A percentile compares a stretch with the other conserved stretches of the same genome.
phyloP scores from a whole-genome alignment of 2,113 vertebrate genomes.

The Cisticola juncidis region DNA sequence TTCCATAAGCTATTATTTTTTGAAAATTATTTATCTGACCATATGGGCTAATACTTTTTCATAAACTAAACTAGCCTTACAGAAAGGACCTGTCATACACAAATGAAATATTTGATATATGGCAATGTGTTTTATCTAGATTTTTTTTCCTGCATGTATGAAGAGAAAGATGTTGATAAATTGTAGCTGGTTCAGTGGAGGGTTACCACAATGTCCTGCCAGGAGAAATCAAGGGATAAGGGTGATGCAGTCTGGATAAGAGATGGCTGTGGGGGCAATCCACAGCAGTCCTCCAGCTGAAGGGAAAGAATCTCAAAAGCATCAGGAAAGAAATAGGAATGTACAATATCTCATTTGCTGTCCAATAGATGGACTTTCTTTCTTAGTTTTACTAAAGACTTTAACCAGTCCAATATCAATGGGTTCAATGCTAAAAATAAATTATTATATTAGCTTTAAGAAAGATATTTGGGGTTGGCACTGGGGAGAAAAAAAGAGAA shows the following conservation, averaged over 20 bases:
- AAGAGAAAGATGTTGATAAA: not conserved
- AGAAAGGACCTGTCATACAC: not conserved
- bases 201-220: fast-evolving
- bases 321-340: not conserved
- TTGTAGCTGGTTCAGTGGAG: fast-evolving
- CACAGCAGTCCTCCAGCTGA: fast-evolving
- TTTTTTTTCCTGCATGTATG: fast-evolving
- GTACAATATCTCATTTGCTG: not conserved
- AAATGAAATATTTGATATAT: not conserved
- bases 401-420: not conserved
- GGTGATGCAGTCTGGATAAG: not conserved
- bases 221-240: not conserved
- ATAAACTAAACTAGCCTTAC: not conserved
- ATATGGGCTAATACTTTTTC: not conserved
- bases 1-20: not conserved
- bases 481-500: not conserved
- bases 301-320: not conserved
- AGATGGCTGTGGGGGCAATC: fast-evolving
- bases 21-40: not conserved
- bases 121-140: not conserved
- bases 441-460: not conserved
- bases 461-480: not conserved
- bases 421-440: not conserved
- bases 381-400: not conserved
- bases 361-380: fast-evolving